Conservation (phyloP, 2,113 vertebrate genomes). For the Phylloscopus whistleri region DNA sequence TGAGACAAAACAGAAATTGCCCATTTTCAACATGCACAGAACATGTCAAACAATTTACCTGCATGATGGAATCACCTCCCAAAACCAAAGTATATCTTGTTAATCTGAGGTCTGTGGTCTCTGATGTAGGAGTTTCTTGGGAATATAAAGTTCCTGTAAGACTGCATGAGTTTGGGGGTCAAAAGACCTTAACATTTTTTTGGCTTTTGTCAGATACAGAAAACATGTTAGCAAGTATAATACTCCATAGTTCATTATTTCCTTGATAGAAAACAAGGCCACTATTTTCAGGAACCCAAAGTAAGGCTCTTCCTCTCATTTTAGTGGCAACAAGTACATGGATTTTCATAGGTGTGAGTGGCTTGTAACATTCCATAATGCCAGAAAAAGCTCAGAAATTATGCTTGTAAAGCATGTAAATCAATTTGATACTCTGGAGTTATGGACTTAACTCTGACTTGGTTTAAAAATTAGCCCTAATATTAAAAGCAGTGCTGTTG, state of each 20-base stretch:
- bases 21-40: neutral
- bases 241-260: neutral
- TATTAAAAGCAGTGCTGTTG: neutral
- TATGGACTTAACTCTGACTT: neutral
- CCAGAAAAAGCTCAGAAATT: neutral
- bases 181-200: neutral
- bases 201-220: neutral
- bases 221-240: neutral
- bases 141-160: neutral
- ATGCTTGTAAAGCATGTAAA: neutral
- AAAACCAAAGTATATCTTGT: neutral
- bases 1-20: neutral
- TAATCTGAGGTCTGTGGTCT: neutral
- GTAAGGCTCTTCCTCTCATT: neutral
- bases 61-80: neutral
- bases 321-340: neutral
- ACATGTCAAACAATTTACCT: neutral
- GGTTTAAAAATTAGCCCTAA: neutral
- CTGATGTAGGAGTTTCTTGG: neutral
- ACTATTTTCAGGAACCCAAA: neutral
- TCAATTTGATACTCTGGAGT: neutral
- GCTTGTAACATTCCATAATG: neutral
- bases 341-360: neutral
- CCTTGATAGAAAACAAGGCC: neutral
- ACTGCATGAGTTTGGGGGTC: neutral